Conservation (phyloP, 2,797 vertebrate genomes). For the Clamator glandarius region DNA sequence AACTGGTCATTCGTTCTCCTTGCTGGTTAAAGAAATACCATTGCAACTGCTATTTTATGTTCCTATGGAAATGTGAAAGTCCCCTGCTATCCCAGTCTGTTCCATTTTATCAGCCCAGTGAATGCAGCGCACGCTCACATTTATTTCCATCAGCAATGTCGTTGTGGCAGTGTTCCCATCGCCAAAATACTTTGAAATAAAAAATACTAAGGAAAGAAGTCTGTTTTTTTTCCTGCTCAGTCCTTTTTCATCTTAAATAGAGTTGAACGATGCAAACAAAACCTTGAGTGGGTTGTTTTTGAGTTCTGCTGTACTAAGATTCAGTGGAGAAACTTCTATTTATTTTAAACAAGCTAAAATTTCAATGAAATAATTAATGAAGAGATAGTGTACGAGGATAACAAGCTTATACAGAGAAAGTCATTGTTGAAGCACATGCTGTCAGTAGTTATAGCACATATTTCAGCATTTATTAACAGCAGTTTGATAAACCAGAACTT, state of each 20-base stretch:
- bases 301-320: not conserved
- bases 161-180: not conserved
- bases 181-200: not conserved
- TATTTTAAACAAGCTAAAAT: not conserved
- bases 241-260: not conserved
- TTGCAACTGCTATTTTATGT: not conserved
- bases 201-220: not conserved
- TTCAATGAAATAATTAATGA: not conserved
- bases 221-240: fast-evolving
- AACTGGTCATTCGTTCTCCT: not conserved
- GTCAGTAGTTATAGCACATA: not conserved
- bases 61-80: not conserved
- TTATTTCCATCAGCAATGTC: not conserved
- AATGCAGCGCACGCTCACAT: fast-evolving
- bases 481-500: not conserved
- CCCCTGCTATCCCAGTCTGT: not conserved
- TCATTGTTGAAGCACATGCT: not conserved
- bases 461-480: not conserved
- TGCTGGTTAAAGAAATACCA: not conserved
- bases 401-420: not conserved
- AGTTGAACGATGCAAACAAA: not conserved
- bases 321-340: not conserved
- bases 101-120: not conserved
- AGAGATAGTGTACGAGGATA: not conserved
- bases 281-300: not conserved